Evolutionary conservation across 2,797 vertebrate genomes (phyloP).

Genomic region (Acanthornis magna): DNA sequence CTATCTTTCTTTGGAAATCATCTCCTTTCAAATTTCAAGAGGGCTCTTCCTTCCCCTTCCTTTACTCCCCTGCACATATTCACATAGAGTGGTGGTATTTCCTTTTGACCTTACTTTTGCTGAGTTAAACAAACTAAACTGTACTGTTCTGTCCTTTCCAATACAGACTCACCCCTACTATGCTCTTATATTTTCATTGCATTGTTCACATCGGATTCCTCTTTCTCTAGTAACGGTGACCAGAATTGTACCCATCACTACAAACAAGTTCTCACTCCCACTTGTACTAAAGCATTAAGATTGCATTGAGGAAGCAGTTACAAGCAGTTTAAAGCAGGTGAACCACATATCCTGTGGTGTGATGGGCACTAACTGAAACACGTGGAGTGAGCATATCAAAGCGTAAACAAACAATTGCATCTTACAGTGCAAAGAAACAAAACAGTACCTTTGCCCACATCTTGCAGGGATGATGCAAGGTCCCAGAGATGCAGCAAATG

Average conservation of each 20-base stretch:
- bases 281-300: neutral
- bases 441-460: slow-evolving; percentile 71
- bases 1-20: neutral
- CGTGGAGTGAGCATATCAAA: neutral
- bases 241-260: neutral
- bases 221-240: neutral
- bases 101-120: neutral
- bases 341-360: neutral
- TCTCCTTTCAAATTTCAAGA: neutral
- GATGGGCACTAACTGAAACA: neutral
- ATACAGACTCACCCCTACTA: neutral
- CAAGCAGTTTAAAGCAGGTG: neutral
- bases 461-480: neutral
- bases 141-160: neutral
- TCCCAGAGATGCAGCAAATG: neutral
- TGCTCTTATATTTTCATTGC: neutral
- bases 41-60: neutral
- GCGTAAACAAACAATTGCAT: neutral
- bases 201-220: neutral
- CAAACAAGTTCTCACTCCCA: neutral
- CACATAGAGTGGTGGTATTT: neutral
- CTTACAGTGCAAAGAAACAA: neutral
- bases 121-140: neutral
- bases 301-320: neutral
- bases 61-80: neutral